phyloP scores from a whole-genome alignment of 2,113 vertebrate species.

The Ondatra zibethicus region DNA sequence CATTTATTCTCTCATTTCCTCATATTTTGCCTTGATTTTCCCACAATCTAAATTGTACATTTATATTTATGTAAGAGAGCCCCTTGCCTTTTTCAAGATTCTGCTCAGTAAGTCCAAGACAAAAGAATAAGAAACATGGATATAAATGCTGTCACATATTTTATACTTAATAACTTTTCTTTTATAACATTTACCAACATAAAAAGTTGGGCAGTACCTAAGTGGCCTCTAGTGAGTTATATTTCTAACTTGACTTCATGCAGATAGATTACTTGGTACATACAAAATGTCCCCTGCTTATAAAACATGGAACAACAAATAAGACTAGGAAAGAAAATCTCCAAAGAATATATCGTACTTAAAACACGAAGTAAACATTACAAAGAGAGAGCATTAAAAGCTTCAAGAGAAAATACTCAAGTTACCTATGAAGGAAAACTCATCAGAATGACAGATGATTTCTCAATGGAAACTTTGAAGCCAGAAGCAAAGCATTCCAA shows the following conservation, averaged over 20 bases:
- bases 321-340: neutral
- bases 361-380: neutral
- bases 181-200: conserved; percentile 67
- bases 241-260: neutral
- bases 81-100: conserved; percentile 58
- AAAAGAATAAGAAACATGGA: conserved; percentile 37
- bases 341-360: neutral
- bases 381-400: neutral
- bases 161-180: conserved; percentile 64
- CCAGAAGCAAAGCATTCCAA: neutral
- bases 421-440: neutral
- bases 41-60: neutral
- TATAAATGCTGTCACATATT: conserved; percentile 48
- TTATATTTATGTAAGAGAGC: neutral
- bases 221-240: neutral
- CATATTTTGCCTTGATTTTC: neutral
- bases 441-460: neutral
- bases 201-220: conserved; percentile 30
- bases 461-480: neutral
- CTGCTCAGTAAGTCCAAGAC: neutral
- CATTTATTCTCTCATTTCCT: neutral
- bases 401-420: neutral
- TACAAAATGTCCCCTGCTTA: neutral
- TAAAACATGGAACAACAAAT: neutral
- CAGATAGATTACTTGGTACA: conserved; percentile 52